phyloP scores from a whole-genome alignment of 2,797 vertebrate species.

The Peromyscus eremicus region DNA sequence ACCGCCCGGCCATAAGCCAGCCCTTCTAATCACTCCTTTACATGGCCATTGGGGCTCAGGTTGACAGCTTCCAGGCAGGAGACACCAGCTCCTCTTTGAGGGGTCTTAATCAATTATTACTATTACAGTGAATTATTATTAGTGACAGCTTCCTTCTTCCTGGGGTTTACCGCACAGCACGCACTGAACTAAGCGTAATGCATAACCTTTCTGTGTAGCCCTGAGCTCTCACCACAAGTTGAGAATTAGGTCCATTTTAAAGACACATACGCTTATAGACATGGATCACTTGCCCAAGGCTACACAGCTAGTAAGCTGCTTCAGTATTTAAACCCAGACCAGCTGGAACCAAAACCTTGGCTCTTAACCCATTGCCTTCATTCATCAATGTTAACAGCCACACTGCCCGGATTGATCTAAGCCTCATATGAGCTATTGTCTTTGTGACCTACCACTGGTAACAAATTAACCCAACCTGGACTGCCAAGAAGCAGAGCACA shows the following conservation, averaged over 20 bases:
- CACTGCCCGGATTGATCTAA: background rate
- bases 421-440: background rate
- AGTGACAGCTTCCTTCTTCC: background rate
- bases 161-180: background rate
- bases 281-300: background rate
- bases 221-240: background rate
- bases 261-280: slow-evolving; percentile 3
- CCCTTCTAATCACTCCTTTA: background rate
- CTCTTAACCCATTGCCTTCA: background rate
- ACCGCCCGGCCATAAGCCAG: background rate
- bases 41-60: background rate
- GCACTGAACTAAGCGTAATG: background rate
- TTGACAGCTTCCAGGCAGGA: background rate
- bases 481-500: background rate
- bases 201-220: background rate
- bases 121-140: background rate
- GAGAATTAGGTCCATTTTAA: slow-evolving; percentile 3
- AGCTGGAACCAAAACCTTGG: background rate
- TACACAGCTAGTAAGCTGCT: background rate
- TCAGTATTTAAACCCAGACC: background rate
- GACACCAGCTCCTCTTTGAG: background rate
- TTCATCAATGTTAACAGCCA: background rate
- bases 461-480: background rate
- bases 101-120: background rate
- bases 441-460: background rate